Evolutionary conservation across 2,113 vertebrate genomes (phyloP), one percentile per base, ranked within the genome.

Genomic region (Gymnocephalus cernua): DNA sequence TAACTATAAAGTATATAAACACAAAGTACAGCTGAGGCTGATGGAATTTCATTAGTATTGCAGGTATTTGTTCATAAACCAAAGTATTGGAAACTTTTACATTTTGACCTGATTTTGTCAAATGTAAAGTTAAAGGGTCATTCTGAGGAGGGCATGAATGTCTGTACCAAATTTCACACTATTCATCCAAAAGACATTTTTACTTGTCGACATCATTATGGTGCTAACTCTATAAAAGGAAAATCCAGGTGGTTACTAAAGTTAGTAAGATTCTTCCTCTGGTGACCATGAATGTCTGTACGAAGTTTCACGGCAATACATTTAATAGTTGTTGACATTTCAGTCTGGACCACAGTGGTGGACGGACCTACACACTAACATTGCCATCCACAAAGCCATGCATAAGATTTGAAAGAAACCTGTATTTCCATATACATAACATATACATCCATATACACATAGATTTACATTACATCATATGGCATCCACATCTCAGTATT

Each of bases 21-120:
- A 54, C 35, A 70, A 25, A 71, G 32, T 23, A 19, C 35, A 9
- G 35, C 8, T 9, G 35, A 38, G 35, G 35, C 38, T 41, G 10
- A 41, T 41, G 21, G 7, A 35, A 69, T 21, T 10, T 47, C 15
- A 51, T n/a, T 21, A 51, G 29, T 19, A 21, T 19, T 50, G 25
- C 25, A 50, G n/a, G 15, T 50, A 48, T 48, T 47, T 66, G 44
- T 48, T 48, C 45, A 66, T 66, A 48, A 47, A 66, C 44, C n/a
- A 47, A 25, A 27, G 35, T 35, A 38, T 38, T 38, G 35, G 1
- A 38, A 38, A 38, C 2, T 10, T 41, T 41, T 1, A 41, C 2
- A 38, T 9, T 10, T 41, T 41, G 8, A 41, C 2, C 38, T 11
- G 38, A 41, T 41, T 41, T 41, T 41, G 38, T 41, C 38, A 41